phyloP scores from a whole-genome alignment of 2,113 vertebrate genomes.

The Cettia cetti region DNA sequence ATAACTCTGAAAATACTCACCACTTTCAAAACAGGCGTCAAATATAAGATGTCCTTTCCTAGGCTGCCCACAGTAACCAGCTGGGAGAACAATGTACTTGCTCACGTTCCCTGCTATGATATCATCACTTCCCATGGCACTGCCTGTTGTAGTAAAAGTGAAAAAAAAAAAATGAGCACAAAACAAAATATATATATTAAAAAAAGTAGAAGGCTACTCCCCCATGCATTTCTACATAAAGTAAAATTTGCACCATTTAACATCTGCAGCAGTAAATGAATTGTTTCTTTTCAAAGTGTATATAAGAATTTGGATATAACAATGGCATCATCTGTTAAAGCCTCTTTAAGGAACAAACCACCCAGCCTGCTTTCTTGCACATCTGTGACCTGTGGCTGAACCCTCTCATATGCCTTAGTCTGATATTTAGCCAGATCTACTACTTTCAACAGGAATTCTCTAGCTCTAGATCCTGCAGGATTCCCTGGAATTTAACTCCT shows the following conservation, averaged over 20 bases:
- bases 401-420: background rate
- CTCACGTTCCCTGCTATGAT: slow-evolving; percentile 90
- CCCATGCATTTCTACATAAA: background rate
- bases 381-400: background rate
- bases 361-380: background rate
- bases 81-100: slow-evolving; percentile 84
- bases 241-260: background rate
- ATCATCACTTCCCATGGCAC: slow-evolving; percentile 84
- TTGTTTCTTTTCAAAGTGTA: background rate
- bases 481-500: background rate
- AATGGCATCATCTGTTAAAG: background rate
- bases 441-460: background rate
- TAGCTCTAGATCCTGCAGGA: background rate
- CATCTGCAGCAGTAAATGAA: background rate
- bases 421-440: background rate
- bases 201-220: background rate
- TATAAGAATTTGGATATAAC: background rate
- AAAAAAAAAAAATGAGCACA: background rate
- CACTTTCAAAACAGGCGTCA: slow-evolving; percentile 98
- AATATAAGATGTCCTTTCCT: slow-evolving; percentile 93
- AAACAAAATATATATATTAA: background rate
- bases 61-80: slow-evolving; percentile 80
- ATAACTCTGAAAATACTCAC: slow-evolving; percentile 73
- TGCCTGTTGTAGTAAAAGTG: slow-evolving; percentile 69
- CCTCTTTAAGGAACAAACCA: background rate